Evolutionary conservation across 2,888 invertebrate genomes (phyloP).

Genomic region (Nezara viridula): DNA sequence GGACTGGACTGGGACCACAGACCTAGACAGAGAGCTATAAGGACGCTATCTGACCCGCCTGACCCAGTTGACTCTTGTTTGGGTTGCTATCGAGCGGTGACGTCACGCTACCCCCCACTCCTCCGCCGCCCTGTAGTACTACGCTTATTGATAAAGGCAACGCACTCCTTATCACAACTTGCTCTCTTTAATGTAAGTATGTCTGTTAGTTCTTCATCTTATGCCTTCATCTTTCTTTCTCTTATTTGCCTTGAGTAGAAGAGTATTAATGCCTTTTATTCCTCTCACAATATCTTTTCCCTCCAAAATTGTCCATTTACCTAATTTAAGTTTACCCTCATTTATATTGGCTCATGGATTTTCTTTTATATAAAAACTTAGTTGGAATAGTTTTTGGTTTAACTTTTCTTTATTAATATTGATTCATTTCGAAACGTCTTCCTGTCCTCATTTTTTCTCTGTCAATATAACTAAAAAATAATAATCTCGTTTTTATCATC

Average conservation of each 20-base stretch:
- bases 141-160: conserved; percentile 57
- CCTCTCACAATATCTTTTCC: not conserved
- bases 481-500: no score
- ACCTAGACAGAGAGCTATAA: conserved; percentile 18
- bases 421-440: not conserved
- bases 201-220: not conserved
- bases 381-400: no score
- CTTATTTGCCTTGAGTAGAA: not conserved
- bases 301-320: not conserved
- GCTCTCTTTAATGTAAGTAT: conserved; percentile 51
- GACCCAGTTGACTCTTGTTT: conserved; percentile 58
- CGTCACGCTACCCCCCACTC: conserved; percentile 55
- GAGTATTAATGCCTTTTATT: not conserved
- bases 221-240: not conserved
- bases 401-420: no score
- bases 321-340: not conserved
- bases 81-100: conserved; percentile 58
- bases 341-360: no score
- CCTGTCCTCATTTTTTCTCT: not conserved
- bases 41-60: conserved; percentile 26
- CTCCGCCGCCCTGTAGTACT: conserved; percentile 56
- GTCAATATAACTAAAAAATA: not conserved
- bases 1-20: not conserved
- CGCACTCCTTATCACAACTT: conserved; percentile 51
- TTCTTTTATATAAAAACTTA: no score